Conservation (phyloP, 2,888 invertebrate genomes). For the Andrena bicolor region DNA sequence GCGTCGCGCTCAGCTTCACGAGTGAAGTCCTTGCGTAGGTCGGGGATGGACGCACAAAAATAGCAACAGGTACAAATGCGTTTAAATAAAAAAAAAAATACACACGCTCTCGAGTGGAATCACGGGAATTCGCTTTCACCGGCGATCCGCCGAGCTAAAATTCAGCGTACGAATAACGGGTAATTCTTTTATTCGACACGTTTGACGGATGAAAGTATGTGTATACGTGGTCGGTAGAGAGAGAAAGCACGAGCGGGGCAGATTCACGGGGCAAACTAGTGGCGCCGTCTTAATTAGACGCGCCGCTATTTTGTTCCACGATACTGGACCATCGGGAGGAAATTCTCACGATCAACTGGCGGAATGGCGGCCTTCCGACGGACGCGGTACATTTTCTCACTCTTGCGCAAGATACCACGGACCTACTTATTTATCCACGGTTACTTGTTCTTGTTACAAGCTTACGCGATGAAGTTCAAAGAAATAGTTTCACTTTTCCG, state of each 20-base stretch:
- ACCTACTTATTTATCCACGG: conserved; percentile 16
- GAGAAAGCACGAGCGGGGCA: neutral
- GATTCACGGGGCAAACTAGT: too few relatives aligned
- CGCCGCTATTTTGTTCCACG: neutral
- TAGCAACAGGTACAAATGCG: conserved; percentile 68
- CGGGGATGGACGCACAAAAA: conserved; percentile 63
- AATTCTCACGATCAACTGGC: neutral
- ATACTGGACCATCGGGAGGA: neutral
- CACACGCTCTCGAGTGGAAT: conserved; percentile 10
- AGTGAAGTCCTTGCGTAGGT: conserved; percentile 68
- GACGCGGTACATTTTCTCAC: conserved; percentile 19
- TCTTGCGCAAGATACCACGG: conserved; percentile 19
- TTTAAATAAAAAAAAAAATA: conserved; percentile 29
- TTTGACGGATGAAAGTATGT: neutral
- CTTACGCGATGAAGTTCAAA: conserved; percentile 7
- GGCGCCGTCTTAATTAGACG: neutral
- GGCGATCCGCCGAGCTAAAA: neutral
- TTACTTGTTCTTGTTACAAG: conserved; percentile 6
- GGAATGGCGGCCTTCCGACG: conserved; percentile 4
- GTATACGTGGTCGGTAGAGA: neutral
- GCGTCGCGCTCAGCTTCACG: conserved; percentile 62
- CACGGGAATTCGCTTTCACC: conserved; percentile 10
- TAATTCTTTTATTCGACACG: conserved; percentile 3
- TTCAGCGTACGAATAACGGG: neutral
- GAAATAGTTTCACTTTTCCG: conserved; percentile 7